Percentiles rank a stretch among this genome's conserved stretches.
Evolutionary conservation across 37 sponge, comb jelly and placozoan species (phyloP).

Genomic region (Crambe crambe): DNA sequence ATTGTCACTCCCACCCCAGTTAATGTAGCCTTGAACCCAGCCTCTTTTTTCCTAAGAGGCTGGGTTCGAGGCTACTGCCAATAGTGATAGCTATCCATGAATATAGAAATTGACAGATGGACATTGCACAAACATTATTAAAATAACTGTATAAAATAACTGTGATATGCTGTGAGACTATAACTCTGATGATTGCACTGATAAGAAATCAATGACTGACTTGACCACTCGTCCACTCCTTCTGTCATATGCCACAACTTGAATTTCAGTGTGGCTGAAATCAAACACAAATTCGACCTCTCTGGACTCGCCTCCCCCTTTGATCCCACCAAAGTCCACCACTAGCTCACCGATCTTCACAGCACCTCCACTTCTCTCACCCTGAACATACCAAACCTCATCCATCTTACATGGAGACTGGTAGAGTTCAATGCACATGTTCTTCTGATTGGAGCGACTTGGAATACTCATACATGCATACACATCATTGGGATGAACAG

Average conservation of each 20-base stretch:
- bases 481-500: conserved; percentile 18
- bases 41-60: too few species aligned
- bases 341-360: conserved; percentile 35
- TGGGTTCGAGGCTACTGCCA: too few species aligned
- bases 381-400: conserved; percentile 22
- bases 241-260: conserved; percentile 24
- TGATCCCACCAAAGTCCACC: not conserved
- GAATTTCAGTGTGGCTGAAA: conserved; percentile 39
- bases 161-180: too few species aligned
- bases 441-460: not conserved
- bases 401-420: conserved; percentile 3
- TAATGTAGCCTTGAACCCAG: too few species aligned
- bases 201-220: conserved; percentile 34
- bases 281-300: conserved; percentile 38
- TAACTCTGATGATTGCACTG: not conserved
- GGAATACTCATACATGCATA: conserved; percentile 25
- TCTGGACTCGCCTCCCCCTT: not conserved
- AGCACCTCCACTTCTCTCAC: not conserved
- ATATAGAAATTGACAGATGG: too few species aligned
- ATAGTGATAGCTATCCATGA: too few species aligned
- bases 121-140: too few species aligned
- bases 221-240: conserved; percentile 2
- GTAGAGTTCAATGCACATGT: conserved; percentile 22
- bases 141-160: too few species aligned
- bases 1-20: too few species aligned